Base-by-base conservation (phyloP, 1,140 invertebrate species). In the Triops cancriformis region DNA sequence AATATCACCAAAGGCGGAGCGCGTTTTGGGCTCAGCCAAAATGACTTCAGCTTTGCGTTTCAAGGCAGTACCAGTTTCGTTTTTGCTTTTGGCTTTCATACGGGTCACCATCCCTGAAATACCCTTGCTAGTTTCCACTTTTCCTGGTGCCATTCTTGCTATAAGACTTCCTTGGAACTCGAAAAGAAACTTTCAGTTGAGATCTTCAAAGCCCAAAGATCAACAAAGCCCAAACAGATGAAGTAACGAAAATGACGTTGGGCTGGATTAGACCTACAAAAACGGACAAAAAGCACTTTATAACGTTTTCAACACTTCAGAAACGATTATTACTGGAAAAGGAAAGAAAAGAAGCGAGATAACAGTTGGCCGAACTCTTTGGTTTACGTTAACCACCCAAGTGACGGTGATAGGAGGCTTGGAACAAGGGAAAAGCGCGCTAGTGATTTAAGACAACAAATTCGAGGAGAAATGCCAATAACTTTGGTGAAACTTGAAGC, bases 1-100 rank as follows among this genome's bases (percentile, higher is more conserved):
- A 73, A 93, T 88, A 82, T 94, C 92, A 79, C 90, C 90, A 81
- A 94, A 89, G 1, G 91, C 91, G 76, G 89, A 89, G 82, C 91
- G 85, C 83, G 93, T 93, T n/a, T 82, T 81, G 27, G 80, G 83
- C 84, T 84, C 85, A n/a, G 74, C 42, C 1, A 76, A 27, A 43
- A 43, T 43, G 18, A 45, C 73, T 18, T 79, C 78, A 42, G 78
- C 75, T 73, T 79, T 79, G n/a, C 78, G 45, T 73, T 79, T 78
- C n/a, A 74, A 12, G 23, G 72, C 42, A 41, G 42, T 72, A 3
- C 72, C 42, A 28, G 72, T 78, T 41, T 74, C 64, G 23, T 43
- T 76, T 45, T 76, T 64, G 64, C 42, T 28, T 12, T 51, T 28
- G 64, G 75, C 26, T 45, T 77, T 73, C 74, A 78, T 45, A 14